Base-by-base conservation (phyloP, 1,140 invertebrate species). In the Drosophila eugracilis region DNA sequence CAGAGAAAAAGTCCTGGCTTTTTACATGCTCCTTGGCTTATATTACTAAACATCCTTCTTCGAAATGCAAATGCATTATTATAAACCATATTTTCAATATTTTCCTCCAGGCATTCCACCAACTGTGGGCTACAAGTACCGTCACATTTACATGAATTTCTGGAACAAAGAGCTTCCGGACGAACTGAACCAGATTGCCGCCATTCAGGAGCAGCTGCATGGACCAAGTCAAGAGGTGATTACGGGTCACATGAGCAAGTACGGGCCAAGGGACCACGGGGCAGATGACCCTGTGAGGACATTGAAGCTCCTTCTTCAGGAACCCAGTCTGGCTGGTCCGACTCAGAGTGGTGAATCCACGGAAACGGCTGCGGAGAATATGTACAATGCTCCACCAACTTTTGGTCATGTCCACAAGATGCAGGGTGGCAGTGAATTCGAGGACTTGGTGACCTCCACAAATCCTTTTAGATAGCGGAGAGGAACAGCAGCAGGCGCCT, bases 141-240 rank as follows among this genome's bases (percentile, higher is more conserved):
- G 95, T 36, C 90, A 93, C 2, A 92, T 93, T 36, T 94, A 95
- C 76, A 95, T 95, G 85, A 92, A 93, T 21, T 96, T 95, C 78
- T 96, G 96, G 96, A 96, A 95, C 74, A 93, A 95, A 34, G 92
- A 92, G 14, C 90, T 96, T 28, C 95, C 95, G 0, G 92, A 94
- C 88, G 91, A 93, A 91, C 78, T 94, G 90, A 92, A 93, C 92
- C 75, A 76, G 91, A 93, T 78, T 90, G 92, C 65, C 59, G 91
- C 65, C 48, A 90, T 85, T 77, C 92, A 75, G 50, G 54, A 71
- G 54, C 76, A 85, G 71, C 90, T 67, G 15, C 76, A 84, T 26
- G 17, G 24, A 4, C 37, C 63, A 22, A 74, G 71, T 15, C 81
- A 69, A 19, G 83, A 91, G 47, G 86, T 91, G 49, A 91, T 91